phyloP scores from a whole-genome alignment of 2,797 vertebrate genomes.

The Epinephelus awoara region DNA sequence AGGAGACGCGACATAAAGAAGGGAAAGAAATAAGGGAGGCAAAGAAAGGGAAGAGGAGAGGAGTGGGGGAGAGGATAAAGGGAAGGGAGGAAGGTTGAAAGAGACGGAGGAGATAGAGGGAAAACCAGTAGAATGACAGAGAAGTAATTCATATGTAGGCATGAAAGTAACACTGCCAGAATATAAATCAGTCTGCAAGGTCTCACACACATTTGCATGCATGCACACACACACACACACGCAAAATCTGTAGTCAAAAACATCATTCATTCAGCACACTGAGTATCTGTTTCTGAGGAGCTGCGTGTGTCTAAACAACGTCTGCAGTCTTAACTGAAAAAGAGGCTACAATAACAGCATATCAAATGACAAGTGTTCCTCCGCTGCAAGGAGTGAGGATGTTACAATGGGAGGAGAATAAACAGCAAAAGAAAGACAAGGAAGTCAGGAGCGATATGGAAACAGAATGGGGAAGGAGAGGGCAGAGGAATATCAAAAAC shows the following conservation, averaged over 20 bases:
- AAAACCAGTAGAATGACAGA: constrained; percentile 51
- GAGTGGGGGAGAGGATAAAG: constrained; percentile 12
- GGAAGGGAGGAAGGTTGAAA: constrained; percentile 20
- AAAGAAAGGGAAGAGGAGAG: constrained; percentile 39
- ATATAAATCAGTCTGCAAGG: constrained; percentile 65
- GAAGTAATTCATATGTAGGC: constrained; percentile 70
- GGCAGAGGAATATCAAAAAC: constrained; percentile 25
- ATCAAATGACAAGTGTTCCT: constrained; percentile 36
- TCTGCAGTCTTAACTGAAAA: constrained; percentile 43
- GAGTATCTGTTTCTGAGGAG: constrained; percentile 35
- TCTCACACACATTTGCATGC: constrained; percentile 45
- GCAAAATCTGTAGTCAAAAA: constrained; percentile 44
- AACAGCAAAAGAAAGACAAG: constrained; percentile 30
- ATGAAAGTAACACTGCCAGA: constrained; percentile 60
- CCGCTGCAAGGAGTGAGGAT: constrained; percentile 3
- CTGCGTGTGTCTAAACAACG: constrained; percentile 31
- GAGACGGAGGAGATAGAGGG: constrained; percentile 55
- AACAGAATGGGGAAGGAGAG: constrained; percentile 14
- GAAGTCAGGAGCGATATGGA: constrained; percentile 6
- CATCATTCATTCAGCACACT: constrained; percentile 52
- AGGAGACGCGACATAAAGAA: constrained; percentile 43
- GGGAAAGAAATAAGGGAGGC: constrained; percentile 35
- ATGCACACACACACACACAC: neutral
- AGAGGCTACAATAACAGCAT: constrained; percentile 31
- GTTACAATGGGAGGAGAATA: constrained; percentile 27